Percentiles rank a stretch among this genome's conserved stretches.
These are phyloP conservation scores for Yasuhikotakia modesta DNA, from an alignment of 2,797 vertebrate genomes.

Conservation along the genomic window DNA sequence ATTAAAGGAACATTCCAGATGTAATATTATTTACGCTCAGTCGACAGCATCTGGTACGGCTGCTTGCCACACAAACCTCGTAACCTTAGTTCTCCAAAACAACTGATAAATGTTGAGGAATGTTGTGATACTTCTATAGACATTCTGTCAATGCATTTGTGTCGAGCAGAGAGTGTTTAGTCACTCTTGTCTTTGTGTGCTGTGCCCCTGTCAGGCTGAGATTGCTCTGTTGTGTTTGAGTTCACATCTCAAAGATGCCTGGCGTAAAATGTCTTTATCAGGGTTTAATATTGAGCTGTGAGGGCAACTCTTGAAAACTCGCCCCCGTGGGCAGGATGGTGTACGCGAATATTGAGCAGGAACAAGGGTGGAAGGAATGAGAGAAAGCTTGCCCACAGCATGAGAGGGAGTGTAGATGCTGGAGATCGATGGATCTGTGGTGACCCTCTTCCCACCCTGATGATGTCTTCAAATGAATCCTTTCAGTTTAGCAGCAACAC, in stretches of 20 bases:
- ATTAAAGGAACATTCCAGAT: too few species aligned
- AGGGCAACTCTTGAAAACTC: neutral
- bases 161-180: too few species aligned
- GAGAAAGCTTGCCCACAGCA: neutral
- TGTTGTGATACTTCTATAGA: too few species aligned
- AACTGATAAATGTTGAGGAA: too few species aligned
- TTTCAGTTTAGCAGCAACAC: neutral
- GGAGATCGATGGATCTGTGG: neutral
- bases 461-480: neutral
- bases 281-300: conserved; percentile 2
- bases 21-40: too few species aligned
- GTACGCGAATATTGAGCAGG: neutral
- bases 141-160: too few species aligned
- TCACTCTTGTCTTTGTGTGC: too few species aligned
- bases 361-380: neutral
- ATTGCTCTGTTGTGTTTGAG: too few species aligned
- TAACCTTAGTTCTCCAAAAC: too few species aligned
- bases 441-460: neutral
- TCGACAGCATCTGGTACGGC: too few species aligned
- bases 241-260: neutral
- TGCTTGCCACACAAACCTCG: too few species aligned
- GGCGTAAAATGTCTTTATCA: neutral
- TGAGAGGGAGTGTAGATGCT: neutral
- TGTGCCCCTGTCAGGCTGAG: too few species aligned
- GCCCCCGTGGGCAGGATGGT: neutral